These are phyloP conservation scores for Macquaria australasica DNA, from an alignment of 2,113 vertebrate genomes.

Conservation along the genomic window DNA sequence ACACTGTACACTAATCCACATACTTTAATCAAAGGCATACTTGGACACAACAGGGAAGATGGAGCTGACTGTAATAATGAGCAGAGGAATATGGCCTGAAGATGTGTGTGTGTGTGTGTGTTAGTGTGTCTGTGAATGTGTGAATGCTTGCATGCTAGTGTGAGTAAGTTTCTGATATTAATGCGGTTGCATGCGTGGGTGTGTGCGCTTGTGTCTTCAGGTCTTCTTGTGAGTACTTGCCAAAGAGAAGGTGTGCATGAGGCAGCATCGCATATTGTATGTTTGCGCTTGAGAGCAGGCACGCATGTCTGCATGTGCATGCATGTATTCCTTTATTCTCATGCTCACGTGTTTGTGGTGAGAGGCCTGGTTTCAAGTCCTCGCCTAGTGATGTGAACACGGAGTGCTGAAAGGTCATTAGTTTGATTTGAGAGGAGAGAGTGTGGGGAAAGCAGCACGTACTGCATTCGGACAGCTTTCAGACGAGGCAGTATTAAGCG, in stretches of 20 bases:
- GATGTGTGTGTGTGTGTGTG: conserved; percentile 21
- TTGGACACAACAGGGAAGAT: conserved; percentile 58
- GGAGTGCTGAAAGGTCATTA: conserved; percentile 41
- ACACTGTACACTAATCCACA: conserved; percentile 31
- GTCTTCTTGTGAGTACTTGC: neutral
- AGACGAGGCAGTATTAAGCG: conserved; percentile 4
- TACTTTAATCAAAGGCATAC: conserved; percentile 67
- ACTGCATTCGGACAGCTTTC: conserved; percentile 4
- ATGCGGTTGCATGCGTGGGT: conserved; percentile 19
- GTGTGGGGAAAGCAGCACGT: conserved; percentile 15
- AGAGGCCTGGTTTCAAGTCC: conserved; percentile 36
- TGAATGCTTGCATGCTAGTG: conserved; percentile 6
- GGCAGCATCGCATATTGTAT: conserved; percentile 2
- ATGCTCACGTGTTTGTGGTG: conserved; percentile 35
- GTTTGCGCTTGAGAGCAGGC: neutral
- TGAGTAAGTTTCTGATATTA: conserved; percentile 32
- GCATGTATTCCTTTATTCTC: conserved; percentile 26
- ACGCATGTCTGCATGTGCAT: conserved; percentile 16
- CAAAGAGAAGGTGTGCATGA: neutral
- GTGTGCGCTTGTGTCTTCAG: neutral
- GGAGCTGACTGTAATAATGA: conserved; percentile 52
- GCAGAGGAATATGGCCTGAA: conserved; percentile 52
- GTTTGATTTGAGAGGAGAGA: conserved; percentile 37
- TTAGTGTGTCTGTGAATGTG: conserved; percentile 2
- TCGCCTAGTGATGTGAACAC: conserved; percentile 26